These are phyloP conservation scores for Panagrolaimus sp. DNA, from an alignment of 1,140 invertebrate species.

Conservation along the genomic window DNA sequence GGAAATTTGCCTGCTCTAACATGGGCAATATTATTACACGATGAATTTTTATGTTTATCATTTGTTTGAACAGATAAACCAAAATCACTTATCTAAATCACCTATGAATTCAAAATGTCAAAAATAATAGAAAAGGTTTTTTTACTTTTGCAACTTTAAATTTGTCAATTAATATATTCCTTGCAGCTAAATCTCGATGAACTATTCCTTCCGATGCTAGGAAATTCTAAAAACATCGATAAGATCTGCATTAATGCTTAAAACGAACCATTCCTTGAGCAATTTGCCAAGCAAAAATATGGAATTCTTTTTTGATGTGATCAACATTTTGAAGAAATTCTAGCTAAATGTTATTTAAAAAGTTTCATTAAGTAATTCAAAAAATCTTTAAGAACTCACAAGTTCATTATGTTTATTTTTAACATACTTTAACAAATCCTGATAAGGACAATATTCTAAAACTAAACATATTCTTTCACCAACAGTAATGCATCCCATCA, in stretches of 20 bases:
- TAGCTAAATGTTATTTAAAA: too few species aligned
- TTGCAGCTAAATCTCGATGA: conserved; percentile 12
- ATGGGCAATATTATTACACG: background rate
- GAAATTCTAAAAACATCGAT: conserved; percentile 3
- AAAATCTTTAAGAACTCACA: too few species aligned
- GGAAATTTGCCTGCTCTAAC: conserved; percentile 6
- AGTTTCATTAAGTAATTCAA: too few species aligned
- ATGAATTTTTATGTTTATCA: background rate
- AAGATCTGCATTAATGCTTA: background rate
- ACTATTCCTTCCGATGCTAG: background rate
- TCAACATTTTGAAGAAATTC: too few species aligned
- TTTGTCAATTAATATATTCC: conserved; percentile 9
- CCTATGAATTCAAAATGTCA: too few species aligned
- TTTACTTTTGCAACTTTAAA: background rate
- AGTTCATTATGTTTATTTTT: too few species aligned
- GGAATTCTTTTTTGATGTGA: too few species aligned
- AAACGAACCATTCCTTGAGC: conserved; percentile 16
- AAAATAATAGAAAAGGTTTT: too few species aligned
- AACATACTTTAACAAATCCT: too few species aligned
- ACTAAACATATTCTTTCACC: too few species aligned
- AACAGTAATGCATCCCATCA: too few species aligned
- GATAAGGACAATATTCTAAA: too few species aligned
- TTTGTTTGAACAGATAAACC: conserved; percentile 13
- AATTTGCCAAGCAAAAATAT: conserved; percentile 16
- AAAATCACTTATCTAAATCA: conserved; percentile 20